These are phyloP conservation scores for Malurus melanocephalus DNA, from an alignment of 2,113 vertebrate species.

Conservation along the genomic window DNA sequence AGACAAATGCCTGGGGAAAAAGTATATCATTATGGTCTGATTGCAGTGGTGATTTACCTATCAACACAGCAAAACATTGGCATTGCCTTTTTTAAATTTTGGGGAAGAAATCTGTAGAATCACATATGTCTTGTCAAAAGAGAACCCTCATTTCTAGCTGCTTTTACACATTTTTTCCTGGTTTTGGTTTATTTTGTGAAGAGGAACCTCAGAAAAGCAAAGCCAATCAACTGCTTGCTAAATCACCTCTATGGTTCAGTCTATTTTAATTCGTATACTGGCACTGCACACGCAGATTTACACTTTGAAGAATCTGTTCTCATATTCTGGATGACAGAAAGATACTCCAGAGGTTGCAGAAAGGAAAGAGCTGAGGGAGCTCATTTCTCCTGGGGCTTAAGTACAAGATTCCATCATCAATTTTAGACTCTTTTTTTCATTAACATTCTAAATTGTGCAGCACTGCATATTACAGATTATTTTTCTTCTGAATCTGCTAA, in stretches of 20 bases:
- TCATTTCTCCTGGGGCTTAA: constrained; percentile 11
- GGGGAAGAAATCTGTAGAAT: background rate
- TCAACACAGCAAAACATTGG: background rate
- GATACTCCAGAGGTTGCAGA: constrained; percentile 5
- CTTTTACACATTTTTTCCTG: background rate
- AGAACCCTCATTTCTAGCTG: background rate
- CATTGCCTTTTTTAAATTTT: background rate
- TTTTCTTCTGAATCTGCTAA: background rate
- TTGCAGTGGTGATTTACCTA: background rate
- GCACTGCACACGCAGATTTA: background rate
- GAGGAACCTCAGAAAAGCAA: constrained; percentile 18
- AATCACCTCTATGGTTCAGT: background rate
- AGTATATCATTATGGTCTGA: background rate
- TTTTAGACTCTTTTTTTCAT: background rate
- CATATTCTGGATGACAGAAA: constrained; percentile 32
- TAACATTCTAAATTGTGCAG: constrained; percentile 12
- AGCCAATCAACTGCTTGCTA: background rate
- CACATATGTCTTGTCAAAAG: background rate
- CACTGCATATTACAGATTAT: background rate
- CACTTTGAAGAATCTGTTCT: constrained; percentile 38
- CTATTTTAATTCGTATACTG: constrained; percentile 30
- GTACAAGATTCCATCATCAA: background rate
- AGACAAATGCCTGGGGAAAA: background rate
- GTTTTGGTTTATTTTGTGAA: background rate
- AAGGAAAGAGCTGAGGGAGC: background rate